Conservation (phyloP, 2,888 invertebrate species). For the Euphydryas editha region DNA sequence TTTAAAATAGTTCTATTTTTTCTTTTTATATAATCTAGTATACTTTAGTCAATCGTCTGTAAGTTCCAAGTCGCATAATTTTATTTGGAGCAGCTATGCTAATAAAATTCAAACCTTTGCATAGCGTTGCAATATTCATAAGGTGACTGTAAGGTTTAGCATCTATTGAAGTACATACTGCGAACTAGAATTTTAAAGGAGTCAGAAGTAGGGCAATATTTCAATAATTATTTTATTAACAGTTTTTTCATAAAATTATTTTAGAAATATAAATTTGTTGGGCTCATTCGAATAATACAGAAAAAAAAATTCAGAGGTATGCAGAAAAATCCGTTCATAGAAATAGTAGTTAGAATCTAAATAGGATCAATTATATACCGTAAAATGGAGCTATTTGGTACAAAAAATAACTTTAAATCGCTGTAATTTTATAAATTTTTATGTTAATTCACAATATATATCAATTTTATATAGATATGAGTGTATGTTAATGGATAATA, state of each 20-base stretch:
- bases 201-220: not conserved
- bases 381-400: too few relatives aligned
- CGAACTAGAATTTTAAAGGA: not conserved
- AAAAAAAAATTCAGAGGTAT: too few relatives aligned
- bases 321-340: too few relatives aligned
- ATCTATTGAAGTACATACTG: not conserved
- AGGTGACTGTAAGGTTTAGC: conserved; percentile 4
- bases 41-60: not conserved
- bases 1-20: not conserved
- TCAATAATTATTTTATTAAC: not conserved
- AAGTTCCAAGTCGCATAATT: not conserved
- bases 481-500: too few relatives aligned
- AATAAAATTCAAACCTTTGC: conserved; percentile 10
- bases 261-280: too few relatives aligned
- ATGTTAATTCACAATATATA: too few relatives aligned
- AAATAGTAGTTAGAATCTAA: too few relatives aligned
- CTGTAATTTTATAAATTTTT: too few relatives aligned
- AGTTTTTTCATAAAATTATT: not conserved
- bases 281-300: too few relatives aligned
- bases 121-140: conserved; percentile 13
- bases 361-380: too few relatives aligned
- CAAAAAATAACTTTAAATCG: too few relatives aligned
- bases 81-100: conserved; percentile 8
- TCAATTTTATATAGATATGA: too few relatives aligned
- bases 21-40: not conserved